Evolutionary conservation across 2,797 vertebrate genomes (phyloP).

Genomic region (Sorex maritimensis): DNA sequence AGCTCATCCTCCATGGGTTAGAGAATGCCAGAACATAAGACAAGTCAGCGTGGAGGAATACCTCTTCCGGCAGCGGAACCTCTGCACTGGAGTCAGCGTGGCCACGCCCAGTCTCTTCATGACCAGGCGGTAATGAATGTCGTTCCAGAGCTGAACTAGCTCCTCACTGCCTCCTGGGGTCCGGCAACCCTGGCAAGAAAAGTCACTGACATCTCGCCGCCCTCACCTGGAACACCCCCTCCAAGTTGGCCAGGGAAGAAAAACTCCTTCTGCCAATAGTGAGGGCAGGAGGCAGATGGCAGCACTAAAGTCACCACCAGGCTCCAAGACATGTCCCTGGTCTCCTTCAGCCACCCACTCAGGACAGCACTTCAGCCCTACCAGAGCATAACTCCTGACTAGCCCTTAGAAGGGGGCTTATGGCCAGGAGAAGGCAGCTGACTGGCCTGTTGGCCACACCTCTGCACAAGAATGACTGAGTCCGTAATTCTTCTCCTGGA

Average conservation of each 20-base stretch:
- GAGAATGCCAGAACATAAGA: neutral
- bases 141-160: constrained; percentile 88
- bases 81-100: constrained; percentile 87
- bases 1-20: no score
- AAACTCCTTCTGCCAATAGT: neutral
- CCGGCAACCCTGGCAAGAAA: constrained; percentile 79
- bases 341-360: no score
- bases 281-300: no score
- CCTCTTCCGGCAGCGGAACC: constrained; percentile 89
- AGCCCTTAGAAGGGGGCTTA: no score
- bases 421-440: no score
- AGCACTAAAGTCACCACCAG: no score
- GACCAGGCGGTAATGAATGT: constrained; percentile 86
- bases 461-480: no score
- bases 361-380: no score
- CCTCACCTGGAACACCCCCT: neutral
- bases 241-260: neutral
- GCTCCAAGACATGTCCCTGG: no score
- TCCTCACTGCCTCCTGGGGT: constrained; percentile 85
- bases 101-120: constrained; percentile 77
- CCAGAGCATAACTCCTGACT: no score
- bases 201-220: constrained; percentile 29
- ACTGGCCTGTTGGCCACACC: no score
- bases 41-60: constrained; percentile 60
- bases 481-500: no score